Conservation (phyloP, 1,140 invertebrate species). For the Lepidurus apus region DNA sequence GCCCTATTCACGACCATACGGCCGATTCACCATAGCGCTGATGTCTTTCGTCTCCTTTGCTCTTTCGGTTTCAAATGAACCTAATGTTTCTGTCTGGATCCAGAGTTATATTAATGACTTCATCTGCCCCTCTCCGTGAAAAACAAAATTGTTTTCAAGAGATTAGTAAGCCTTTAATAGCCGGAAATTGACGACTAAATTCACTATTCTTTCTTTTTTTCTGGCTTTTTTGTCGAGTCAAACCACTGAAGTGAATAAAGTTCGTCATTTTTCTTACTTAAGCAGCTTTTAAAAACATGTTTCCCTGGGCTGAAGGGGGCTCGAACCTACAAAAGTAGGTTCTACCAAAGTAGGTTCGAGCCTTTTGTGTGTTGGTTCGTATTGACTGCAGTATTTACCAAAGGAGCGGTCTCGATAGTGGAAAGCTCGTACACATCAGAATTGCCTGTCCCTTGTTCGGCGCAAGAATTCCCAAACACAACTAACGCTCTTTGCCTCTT, state of each 20-base stretch:
- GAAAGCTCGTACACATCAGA: no score
- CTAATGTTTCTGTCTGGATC: slow-evolving; percentile 8
- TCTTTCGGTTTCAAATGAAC: background rate
- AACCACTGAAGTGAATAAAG: background rate
- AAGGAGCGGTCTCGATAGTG: background rate
- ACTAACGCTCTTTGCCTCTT: background rate
- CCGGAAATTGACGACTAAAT: background rate
- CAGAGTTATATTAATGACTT: background rate
- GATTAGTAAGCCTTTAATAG: background rate
- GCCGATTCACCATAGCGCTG: background rate
- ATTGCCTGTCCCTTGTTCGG: no score
- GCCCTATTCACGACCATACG: background rate
- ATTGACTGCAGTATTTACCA: background rate
- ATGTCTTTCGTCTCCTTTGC: background rate
- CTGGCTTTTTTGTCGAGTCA: background rate
- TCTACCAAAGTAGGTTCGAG: background rate
- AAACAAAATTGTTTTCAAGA: background rate
- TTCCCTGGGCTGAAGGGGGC: background rate
- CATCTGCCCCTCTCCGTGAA: background rate
- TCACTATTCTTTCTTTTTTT: background rate
- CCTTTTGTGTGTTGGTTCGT: background rate
- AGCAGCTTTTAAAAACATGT: background rate
- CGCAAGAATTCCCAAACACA: background rate
- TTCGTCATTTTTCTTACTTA: background rate
- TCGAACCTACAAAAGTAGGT: background rate